Percentiles rank a stretch among this genome's conserved stretches.
These are phyloP conservation scores for Drosophila tropicalis DNA, from an alignment of 1,140 invertebrate species.

Conservation along the genomic window DNA sequence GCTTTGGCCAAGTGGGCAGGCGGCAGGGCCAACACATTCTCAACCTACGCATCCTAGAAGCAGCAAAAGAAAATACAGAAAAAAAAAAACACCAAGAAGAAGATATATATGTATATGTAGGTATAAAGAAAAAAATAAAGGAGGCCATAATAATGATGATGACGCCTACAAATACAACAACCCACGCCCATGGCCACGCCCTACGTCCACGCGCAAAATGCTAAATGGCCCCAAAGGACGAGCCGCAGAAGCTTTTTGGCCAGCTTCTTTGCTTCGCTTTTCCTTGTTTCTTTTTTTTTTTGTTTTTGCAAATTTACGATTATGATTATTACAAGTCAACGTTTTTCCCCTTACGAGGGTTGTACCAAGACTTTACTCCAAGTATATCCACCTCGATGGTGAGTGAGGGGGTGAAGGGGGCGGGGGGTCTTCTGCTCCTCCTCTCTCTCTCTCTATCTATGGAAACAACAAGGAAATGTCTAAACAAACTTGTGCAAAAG, in stretches of 20 bases:
- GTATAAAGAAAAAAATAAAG: conserved; percentile 44
- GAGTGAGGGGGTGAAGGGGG: no score
- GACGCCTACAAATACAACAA: conserved; percentile 62
- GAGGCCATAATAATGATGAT: conserved; percentile 74
- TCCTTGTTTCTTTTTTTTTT: conserved; percentile 15
- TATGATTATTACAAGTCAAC: conserved; percentile 83
- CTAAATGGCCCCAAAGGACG: conserved; percentile 79
- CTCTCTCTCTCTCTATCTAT: conserved; percentile 27
- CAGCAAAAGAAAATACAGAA: conserved; percentile 6
- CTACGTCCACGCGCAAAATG: conserved; percentile 56
- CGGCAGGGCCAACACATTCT: background rate
- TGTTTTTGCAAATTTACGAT: conserved; percentile 80
- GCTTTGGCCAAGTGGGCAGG: conserved; percentile 46
- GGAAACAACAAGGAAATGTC: conserved; percentile 53
- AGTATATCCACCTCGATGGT: conserved; percentile 31
- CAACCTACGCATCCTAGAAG: background rate
- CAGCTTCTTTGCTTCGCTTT: conserved; percentile 11
- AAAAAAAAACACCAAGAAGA: background rate
- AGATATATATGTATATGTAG: background rate
- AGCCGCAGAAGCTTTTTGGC: conserved; percentile 3
- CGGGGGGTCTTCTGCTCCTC: background rate
- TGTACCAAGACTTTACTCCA: conserved; percentile 43
- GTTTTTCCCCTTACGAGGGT: conserved; percentile 51
- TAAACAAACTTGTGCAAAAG: conserved; percentile 70
- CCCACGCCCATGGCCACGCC: conserved; percentile 18